These are phyloP conservation scores for Acleris holmiana DNA, from an alignment of 2,888 invertebrate species.

Conservation along the genomic window DNA sequence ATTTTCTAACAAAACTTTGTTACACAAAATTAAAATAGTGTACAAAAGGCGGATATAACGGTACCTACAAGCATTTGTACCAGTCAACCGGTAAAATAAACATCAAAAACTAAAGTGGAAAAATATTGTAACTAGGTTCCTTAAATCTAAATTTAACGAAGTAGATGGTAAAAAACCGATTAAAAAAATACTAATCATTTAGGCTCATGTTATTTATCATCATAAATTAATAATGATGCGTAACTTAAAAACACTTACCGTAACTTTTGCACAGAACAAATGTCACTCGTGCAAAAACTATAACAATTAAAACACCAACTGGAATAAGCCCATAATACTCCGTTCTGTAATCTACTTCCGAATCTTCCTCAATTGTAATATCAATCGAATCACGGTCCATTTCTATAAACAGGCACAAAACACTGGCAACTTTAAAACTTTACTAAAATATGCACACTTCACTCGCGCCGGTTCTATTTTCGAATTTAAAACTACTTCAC, in stretches of 20 bases:
- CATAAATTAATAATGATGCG: background rate
- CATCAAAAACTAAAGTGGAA: too few species aligned
- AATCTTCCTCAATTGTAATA: constrained; percentile 20
- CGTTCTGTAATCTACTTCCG: constrained; percentile 18
- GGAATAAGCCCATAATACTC: constrained; percentile 56
- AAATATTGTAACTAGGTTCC: too few species aligned
- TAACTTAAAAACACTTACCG: constrained; percentile 51
- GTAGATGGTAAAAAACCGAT: too few species aligned
- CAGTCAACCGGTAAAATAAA: too few species aligned
- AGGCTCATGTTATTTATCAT: background rate
- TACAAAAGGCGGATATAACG: too few species aligned
- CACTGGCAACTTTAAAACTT: constrained; percentile 4
- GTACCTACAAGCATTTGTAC: too few species aligned
- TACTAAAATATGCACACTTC: background rate
- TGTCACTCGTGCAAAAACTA: constrained; percentile 60
- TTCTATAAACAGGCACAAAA: background rate
- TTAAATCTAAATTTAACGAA: too few species aligned
- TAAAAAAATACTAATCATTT: background rate
- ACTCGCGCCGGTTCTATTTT: constrained; percentile 8
- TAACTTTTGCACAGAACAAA: constrained; percentile 64
- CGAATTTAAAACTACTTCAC: background rate
- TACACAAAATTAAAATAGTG: too few species aligned
- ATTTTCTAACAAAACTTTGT: too few species aligned
- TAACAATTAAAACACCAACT: constrained; percentile 42
- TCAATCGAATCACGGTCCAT: constrained; percentile 21